Conservation (phyloP, 2,113 vertebrate genomes). For the Clupea harengus region DNA sequence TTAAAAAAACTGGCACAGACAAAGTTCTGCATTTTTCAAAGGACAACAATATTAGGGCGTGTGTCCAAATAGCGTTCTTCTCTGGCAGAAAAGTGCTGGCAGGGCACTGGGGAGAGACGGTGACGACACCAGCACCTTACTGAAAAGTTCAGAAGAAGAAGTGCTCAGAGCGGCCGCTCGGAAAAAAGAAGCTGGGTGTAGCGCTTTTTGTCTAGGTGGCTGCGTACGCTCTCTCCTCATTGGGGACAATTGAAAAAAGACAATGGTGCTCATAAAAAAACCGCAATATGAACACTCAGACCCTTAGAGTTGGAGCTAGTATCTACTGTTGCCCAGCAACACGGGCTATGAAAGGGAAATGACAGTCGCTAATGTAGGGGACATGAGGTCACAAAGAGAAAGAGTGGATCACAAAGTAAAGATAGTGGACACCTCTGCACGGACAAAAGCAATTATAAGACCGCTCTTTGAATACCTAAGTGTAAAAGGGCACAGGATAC, state of each 20-base stretch:
- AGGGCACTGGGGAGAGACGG: too few species aligned
- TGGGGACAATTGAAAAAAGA: too few species aligned
- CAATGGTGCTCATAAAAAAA: too few species aligned
- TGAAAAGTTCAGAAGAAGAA: too few species aligned
- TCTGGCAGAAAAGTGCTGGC: too few species aligned
- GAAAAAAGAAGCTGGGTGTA: too few species aligned
- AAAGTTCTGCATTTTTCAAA: constrained; percentile 15
- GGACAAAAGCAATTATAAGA: constrained; percentile 19
- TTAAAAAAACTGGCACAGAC: constrained; percentile 4
- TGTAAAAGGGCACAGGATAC: background rate
- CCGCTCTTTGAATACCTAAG: constrained; percentile 14
- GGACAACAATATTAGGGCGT: background rate
- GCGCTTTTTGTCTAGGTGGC: too few species aligned
- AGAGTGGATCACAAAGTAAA: constrained; percentile 19
- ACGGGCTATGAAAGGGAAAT: constrained; percentile 30
- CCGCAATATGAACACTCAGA: too few species aligned
- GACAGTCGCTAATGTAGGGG: constrained; percentile 19
- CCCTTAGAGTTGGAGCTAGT: background rate
- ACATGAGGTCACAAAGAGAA: constrained; percentile 22
- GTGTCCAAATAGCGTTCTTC: too few species aligned
- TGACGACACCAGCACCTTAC: too few species aligned
- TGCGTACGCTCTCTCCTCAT: too few species aligned
- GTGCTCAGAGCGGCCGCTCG: too few species aligned
- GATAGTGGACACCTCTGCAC: background rate
- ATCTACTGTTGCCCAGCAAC: constrained; percentile 11